phyloP scores from a whole-genome alignment of 2,888 invertebrate genomes.

The Elegia similella region DNA sequence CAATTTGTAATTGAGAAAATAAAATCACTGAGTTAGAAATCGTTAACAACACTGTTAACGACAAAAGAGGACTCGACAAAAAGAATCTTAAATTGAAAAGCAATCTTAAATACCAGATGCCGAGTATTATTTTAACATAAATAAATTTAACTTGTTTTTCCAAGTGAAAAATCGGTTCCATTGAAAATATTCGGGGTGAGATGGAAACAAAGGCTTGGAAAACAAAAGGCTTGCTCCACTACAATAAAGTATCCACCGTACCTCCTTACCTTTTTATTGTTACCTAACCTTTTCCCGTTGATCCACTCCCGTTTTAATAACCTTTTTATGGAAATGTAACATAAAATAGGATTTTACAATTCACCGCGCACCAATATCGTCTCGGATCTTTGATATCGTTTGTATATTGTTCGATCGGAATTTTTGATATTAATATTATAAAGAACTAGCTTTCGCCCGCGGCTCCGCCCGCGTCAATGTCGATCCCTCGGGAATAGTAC shows the following conservation, averaged over 20 bases:
- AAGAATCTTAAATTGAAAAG: not conserved
- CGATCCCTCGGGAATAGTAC: no score
- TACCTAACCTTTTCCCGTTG: slow-evolving; percentile 64
- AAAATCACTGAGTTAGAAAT: not conserved
- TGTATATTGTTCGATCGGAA: no score
- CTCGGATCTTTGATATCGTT: not conserved
- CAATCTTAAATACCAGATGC: not conserved
- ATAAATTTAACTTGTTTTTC: slow-evolving; percentile 49
- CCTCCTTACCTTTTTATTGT: slow-evolving; percentile 64
- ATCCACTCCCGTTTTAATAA: slow-evolving; percentile 65
- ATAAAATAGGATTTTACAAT: slow-evolving; percentile 45
- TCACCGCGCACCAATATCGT: slow-evolving; percentile 22
- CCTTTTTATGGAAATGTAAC: slow-evolving; percentile 44
- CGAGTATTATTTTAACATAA: slow-evolving; percentile 25
- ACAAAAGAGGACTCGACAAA: not conserved
- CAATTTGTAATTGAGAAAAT: not conserved
- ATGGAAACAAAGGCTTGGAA: slow-evolving; percentile 46
- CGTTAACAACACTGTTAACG: not conserved
- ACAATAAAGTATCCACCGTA: slow-evolving; percentile 53
- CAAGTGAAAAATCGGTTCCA: slow-evolving; percentile 62
- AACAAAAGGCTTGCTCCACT: slow-evolving; percentile 54
- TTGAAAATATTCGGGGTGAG: slow-evolving; percentile 51
- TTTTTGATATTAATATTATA: no score
- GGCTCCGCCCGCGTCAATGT: no score
- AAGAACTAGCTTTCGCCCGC: no score